Conservation (phyloP, 1,140 invertebrate species). For the Tyrophagus putrescentiae region DNA sequence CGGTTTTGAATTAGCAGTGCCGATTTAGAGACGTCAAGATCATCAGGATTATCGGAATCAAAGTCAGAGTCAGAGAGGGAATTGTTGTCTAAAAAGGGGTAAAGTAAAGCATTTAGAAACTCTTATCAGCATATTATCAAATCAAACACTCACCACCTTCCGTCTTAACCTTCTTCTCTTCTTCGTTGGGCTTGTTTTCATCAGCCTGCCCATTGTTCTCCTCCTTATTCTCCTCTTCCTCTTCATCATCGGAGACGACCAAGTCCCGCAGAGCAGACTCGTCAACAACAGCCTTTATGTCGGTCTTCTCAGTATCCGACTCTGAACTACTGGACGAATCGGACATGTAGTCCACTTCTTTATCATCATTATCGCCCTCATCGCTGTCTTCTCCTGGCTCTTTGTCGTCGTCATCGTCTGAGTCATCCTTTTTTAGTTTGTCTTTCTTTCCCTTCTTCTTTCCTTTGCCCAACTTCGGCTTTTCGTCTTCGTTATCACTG, state of each 20-base stretch:
- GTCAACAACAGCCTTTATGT: constrained; percentile 61
- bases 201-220: constrained; percentile 26
- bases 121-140: too few relatives aligned
- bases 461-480: constrained; percentile 21
- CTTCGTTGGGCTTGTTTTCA: too few relatives aligned
- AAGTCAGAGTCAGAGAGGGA: constrained; percentile 45
- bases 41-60: constrained; percentile 20
- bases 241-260: constrained; percentile 73
- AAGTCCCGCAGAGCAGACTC: constrained; percentile 74
- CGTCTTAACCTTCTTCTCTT: too few relatives aligned
- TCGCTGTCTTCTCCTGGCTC: constrained; percentile 89
- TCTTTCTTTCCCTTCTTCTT: constrained; percentile 32
- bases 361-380: constrained; percentile 85
- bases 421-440: constrained; percentile 63
- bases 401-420: constrained; percentile 52
- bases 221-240: constrained; percentile 45
- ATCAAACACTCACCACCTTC: too few relatives aligned
- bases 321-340: constrained; percentile 45
- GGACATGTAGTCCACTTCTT: constrained; percentile 51
- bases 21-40: constrained; percentile 32
- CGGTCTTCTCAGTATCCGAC: constrained; percentile 51
- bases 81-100: too few relatives aligned
- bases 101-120: too few relatives aligned
- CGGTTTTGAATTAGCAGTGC: constrained; percentile 30
- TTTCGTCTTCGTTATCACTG: constrained; percentile 48